Percentiles rank a stretch among this genome's conserved stretches.
phyloP scores from a whole-genome alignment of 2,888 invertebrate species.

The Lottia scabra region DNA sequence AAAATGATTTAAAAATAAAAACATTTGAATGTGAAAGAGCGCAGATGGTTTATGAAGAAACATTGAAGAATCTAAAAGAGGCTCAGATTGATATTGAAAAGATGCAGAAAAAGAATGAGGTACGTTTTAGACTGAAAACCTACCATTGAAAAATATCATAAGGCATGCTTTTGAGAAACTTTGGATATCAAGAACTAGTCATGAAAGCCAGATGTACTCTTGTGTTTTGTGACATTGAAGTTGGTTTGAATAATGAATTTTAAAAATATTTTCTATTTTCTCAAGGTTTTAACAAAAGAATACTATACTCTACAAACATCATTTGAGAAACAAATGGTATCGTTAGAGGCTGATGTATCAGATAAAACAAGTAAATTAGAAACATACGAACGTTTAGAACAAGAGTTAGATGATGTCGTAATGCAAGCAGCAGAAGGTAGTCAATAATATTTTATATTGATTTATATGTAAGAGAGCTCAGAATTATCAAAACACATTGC shows the following conservation, averaged over 20 bases:
- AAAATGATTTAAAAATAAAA: conserved; percentile 66
- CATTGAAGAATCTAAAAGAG: conserved; percentile 61
- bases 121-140: too few species aligned
- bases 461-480: too few species aligned
- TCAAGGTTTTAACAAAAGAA: conserved; percentile 67
- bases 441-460: too few species aligned
- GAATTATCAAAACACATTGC: too few species aligned
- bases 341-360: conserved; percentile 59
- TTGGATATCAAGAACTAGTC: too few species aligned
- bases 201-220: too few species aligned
- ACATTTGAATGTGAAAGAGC: conserved; percentile 66
- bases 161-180: too few species aligned
- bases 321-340: conserved; percentile 59
- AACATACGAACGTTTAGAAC: conserved; percentile 67
- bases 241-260: too few species aligned
- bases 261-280: conserved; percentile 12
- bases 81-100: conserved; percentile 66
- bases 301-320: conserved; percentile 64
- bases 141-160: too few species aligned
- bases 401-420: conserved; percentile 68
- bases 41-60: conserved; percentile 66
- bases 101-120: conserved; percentile 67
- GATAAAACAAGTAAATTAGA: conserved; percentile 61
- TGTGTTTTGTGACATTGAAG: too few species aligned
- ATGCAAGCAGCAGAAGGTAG: conserved; percentile 69